Evolutionary conservation across 2,113 vertebrate species (phyloP).

Genomic region (Trichechus manatus): DNA sequence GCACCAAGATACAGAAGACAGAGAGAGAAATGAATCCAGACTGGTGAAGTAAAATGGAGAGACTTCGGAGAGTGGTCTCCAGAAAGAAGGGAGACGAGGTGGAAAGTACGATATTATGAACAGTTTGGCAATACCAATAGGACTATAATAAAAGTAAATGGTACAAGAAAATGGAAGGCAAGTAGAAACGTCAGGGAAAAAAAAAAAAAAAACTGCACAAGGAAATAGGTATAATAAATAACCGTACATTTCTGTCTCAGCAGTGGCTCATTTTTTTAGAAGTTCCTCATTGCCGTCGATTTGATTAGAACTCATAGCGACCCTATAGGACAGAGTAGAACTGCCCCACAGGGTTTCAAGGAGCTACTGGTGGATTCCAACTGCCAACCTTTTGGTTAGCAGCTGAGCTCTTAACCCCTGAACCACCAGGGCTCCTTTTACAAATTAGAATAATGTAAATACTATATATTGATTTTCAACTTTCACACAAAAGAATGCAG

Average conservation of each 20-base stretch:
- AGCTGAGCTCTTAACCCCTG: no score
- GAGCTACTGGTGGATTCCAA: no score
- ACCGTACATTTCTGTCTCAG: neutral
- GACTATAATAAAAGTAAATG: neutral
- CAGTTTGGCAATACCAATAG: neutral
- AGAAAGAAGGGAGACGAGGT: neutral
- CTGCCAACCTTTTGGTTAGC: no score
- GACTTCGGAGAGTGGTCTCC: neutral
- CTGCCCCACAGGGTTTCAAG: no score
- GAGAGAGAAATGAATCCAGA: neutral
- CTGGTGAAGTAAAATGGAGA: neutral
- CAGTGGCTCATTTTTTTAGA: neutral
- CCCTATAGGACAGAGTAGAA: no score
- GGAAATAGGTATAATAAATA: neutral
- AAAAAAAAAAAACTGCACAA: neutral
- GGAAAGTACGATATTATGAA: neutral
- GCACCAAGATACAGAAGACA: neutral
- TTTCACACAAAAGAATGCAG: neutral
- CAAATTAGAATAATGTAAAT: neutral
- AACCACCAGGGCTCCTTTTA: no score
- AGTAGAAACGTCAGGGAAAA: neutral
- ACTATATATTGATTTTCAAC: neutral
- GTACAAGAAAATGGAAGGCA: neutral
- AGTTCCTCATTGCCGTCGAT: neutral
- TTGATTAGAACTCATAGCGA: no score